Evolutionary conservation across 1,140 invertebrate species (phyloP), one percentile per base, ranked within the genome.

Genomic region (Orius insidiosus): DNA sequence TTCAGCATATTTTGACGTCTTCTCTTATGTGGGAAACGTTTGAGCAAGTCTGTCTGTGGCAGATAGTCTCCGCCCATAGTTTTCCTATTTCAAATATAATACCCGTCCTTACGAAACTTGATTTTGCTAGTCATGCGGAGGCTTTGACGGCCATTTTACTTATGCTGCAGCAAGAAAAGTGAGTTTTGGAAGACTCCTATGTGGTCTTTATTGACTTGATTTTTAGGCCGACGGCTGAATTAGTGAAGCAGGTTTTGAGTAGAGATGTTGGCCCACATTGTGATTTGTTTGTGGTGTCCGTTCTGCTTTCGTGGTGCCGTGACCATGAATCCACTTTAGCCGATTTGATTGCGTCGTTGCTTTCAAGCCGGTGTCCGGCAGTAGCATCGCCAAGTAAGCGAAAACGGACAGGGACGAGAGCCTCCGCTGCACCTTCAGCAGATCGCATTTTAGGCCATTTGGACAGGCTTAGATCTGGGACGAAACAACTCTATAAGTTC

Each of bases 41-140:
- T 55, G 93, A 96, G 62, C 93, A 98, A 59, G 85, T 87, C 59
- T 95, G 88, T 59, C 71, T 97, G 6, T 98, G 93, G 93, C 88
- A 95, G 65, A 68, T 98, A 30, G 74, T 95, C 33, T 76, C 80
- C 52, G 88, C 89, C 35, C 92, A 96, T 58, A 85, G 90, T 60
- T 85, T 95, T 57, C 79, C 85, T 8, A 73, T 94, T 5, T 85
- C 93, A 56, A 77, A 83, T 57, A 75, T 95, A 42, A 67, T 95
- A 59, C 85, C 90, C 24, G 72, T 96, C 54, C 70, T 97, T 54
- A 82, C 87, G 3, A 84, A 87, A 60, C 64, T 97, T 43, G 84
- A 93, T 58, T 86, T 78, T 66, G 71, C 75, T 56, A 78, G 78
- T 55, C 86, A 96, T 61, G 75, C 89, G 0, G 92, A 96, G 70